Base-by-base conservation (phyloP, 2,888 invertebrate species). In the Phalera bucephala region DNA sequence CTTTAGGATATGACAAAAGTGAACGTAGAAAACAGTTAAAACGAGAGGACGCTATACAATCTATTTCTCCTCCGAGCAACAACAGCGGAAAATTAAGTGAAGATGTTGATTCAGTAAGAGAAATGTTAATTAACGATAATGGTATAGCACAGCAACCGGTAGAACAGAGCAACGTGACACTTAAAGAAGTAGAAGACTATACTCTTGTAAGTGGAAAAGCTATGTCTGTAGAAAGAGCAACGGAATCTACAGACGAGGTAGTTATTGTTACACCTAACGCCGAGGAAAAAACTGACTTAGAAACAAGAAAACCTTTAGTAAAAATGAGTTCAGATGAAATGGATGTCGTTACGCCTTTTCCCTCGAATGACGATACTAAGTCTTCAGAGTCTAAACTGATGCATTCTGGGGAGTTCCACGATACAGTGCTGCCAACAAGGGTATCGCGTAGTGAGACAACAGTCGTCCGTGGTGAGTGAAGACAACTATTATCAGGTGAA, bases 401-500 rank as follows among this genome's bases (percentile, higher is more conserved):
- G 40, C 89, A 91, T 62, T 85, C 88, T n/a, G 84, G 91, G 21
- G 91, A 92, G 62, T 88, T 90, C 47, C 91, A 91, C 54, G 91
- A 92, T 52, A 66, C 80, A 27, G 74, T 89, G 28, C 71, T 89
- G 40, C 89, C 89, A 35, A 88, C 89, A 15, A 79, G 79, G 64
- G 81, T 89, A 64, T 72, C 76, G 39, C 79, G 89, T 52, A 72
- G 60, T 69, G 82, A 87, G 58, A 74, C 85, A 44, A 64, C 88
- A 52, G 81, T 86, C 84, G 84, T 80, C 78, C 80, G 89, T 77
- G 89, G 89, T 89, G 89, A 89, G 89, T 89, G 89, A 89, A 83
- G 89, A 86, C 88, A 86, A 73, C 85, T 87, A 79, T 88, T 87
- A 73, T 81, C 89, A 89, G 89, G 89, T 89, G 89, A 89, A 80